These are phyloP conservation scores for Salpingus planirostris DNA, from an alignment of 2,888 invertebrate genomes.

Conservation along the genomic window DNA sequence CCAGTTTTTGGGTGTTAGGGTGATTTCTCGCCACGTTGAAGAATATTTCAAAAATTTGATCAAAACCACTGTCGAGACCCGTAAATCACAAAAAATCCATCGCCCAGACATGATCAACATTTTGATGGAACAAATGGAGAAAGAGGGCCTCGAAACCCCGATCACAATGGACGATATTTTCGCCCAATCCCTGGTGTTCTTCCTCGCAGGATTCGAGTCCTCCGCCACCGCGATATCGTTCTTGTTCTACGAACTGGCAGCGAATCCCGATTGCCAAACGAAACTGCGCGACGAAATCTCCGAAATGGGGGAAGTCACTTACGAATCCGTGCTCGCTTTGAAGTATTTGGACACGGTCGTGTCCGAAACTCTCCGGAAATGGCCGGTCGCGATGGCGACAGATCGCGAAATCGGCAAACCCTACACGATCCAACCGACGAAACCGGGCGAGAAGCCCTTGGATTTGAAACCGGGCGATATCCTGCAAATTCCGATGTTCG, in stretches of 20 bases:
- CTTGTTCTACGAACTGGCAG: slow-evolving; percentile 47
- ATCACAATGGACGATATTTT: slow-evolving; percentile 44
- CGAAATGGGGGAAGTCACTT: slow-evolving; percentile 3
- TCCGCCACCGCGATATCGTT: slow-evolving; percentile 43
- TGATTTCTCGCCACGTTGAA: slow-evolving; percentile 17
- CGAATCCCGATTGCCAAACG: slow-evolving; percentile 48
- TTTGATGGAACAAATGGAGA: slow-evolving; percentile 32
- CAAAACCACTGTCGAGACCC: slow-evolving; percentile 36
- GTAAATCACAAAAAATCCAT: slow-evolving; percentile 41
- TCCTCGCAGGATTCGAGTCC: slow-evolving; percentile 45
- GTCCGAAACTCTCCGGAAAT: slow-evolving; percentile 20
- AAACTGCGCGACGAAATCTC: slow-evolving; percentile 4
- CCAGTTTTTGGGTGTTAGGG: slow-evolving; percentile 17
- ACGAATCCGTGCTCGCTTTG: too few relatives aligned
- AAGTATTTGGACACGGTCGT: slow-evolving; percentile 4
- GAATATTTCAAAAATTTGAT: slow-evolving; percentile 22
- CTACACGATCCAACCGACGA: slow-evolving; percentile 32
- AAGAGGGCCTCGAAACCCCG: slow-evolving; percentile 9
- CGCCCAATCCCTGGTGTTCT: slow-evolving; percentile 47
- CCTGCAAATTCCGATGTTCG: slow-evolving; percentile 34
- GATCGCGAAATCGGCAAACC: too few relatives aligned
- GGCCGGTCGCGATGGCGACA: slow-evolving; percentile 35
- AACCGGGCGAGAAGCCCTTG: slow-evolving; percentile 20
- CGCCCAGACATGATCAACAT: slow-evolving; percentile 51
- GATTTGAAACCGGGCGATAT: slow-evolving; percentile 25